A percentile compares a stretch with the other conserved stretches of the same genome.
phyloP scores from a whole-genome alignment of 2,888 invertebrate genomes.

The Leptinotarsa tumamoca region DNA sequence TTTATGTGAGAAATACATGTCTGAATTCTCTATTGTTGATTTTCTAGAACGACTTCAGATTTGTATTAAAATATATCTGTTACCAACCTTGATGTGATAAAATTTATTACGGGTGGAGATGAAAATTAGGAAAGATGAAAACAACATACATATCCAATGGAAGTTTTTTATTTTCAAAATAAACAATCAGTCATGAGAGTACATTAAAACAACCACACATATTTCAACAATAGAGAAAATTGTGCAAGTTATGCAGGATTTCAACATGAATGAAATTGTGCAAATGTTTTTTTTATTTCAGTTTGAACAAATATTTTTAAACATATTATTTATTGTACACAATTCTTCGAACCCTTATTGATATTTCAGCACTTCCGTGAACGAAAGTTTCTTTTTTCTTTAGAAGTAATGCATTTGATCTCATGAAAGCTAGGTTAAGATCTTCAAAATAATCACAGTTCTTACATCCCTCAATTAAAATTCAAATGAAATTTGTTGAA shows the following conservation, averaged over 20 bases:
- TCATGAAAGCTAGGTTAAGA: too few relatives aligned
- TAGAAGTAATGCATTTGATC: too few relatives aligned
- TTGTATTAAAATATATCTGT: too few relatives aligned
- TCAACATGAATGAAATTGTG: not conserved
- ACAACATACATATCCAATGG: not conserved
- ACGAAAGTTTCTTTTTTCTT: too few relatives aligned
- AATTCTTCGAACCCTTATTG: too few relatives aligned
- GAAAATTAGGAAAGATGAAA: not conserved
- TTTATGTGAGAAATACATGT: too few relatives aligned
- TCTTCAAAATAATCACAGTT: not conserved
- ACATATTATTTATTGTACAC: not conserved
- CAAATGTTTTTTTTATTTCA: too few relatives aligned
- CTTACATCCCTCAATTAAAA: not conserved
- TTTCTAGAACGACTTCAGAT: too few relatives aligned
- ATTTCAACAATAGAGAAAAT: not conserved
- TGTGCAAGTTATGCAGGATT: not conserved
- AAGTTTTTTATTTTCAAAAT: slow-evolving; percentile 24
- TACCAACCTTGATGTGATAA: too few relatives aligned
- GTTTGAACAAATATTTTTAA: not conserved
- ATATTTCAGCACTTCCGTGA: too few relatives aligned
- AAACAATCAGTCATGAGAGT: slow-evolving; percentile 34
- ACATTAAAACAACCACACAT: slow-evolving; percentile 7
- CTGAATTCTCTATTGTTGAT: too few relatives aligned
- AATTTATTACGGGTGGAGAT: too few relatives aligned
- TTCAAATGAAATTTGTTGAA: not conserved